Base-by-base conservation (phyloP, 1,140 invertebrate genomes). In the Heliconius hermathena region DNA sequence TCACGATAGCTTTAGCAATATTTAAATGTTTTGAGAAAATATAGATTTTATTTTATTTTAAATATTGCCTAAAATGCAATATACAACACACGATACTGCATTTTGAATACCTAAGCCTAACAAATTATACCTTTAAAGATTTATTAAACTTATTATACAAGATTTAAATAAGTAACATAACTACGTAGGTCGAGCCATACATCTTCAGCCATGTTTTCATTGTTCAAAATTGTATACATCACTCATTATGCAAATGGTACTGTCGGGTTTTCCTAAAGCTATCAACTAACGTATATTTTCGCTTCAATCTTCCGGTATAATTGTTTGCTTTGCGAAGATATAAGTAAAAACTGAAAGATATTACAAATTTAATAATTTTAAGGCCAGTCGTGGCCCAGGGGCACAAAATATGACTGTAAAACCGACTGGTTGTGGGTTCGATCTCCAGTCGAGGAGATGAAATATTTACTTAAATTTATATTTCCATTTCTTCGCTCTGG, bases 161-260 rank as follows among this genome's bases (percentile, higher is more conserved):
- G n/a, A 57, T 57, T 57, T 57, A 57, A 57, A 57, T 29, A 66
- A 66, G 9, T 66, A 26, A 66, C 22, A 46, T 5, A 66, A 66
- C 60, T 26, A 26, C 57, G 60, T 66, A 66, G 60, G 22, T 29
- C 60, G 26, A 29, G 60, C n/a, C 60, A 66, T 66, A 26, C 4
- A 29, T 66, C 60, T 16, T 29, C 22, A 66, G n/a, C 26, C 22
- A 66, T 66, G 8, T 49, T 57, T 36, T 57, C 74, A 76, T 76
- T 76, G 74, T 76, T 70, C 29, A 70, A 76, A 46, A 70, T 70
- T 71, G 57, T 76, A 76, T 57, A 76, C 36, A 26, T 29, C 74
- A 20, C 29, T 60, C 22, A 76, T 76, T 76, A 76, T 76, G 74
- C 29, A 70, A 76, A 76, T 76, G 46, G 66, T 76, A 71, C 41